Conservation (phyloP, 2,113 vertebrate genomes). For the Murina feae region DNA sequence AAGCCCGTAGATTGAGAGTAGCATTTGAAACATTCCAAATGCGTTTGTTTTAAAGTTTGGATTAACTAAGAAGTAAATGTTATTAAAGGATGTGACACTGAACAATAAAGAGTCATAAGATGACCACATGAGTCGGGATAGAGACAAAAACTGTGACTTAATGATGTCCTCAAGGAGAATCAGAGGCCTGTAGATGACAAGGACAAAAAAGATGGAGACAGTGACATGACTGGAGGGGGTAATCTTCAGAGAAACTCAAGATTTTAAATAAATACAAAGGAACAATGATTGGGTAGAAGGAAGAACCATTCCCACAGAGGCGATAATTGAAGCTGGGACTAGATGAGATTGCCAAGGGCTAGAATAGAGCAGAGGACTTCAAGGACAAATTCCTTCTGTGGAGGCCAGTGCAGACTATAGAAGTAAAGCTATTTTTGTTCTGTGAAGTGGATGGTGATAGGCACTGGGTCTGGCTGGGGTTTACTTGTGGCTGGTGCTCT, state of each 20-base stretch:
- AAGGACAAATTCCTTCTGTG: neutral
- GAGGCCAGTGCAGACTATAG: neutral
- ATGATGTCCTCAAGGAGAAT: slow-evolving; percentile 26
- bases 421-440: neutral
- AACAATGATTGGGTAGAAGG: slow-evolving; percentile 23
- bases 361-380: slow-evolving; percentile 11
- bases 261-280: slow-evolving; percentile 58
- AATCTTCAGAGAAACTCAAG: slow-evolving; percentile 49
- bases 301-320: slow-evolving; percentile 49
- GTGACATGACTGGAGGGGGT: neutral
- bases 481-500: neutral
- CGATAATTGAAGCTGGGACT: slow-evolving; percentile 54
- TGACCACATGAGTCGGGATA: neutral
- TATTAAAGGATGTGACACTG: neutral
- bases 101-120: neutral
- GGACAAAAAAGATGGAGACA: slow-evolving; percentile 8
- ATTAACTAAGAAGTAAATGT: neutral
- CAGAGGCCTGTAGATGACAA: neutral
- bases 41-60: neutral
- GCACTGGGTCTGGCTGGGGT: neutral
- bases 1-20: neutral
- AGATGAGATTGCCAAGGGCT: neutral
- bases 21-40: neutral
- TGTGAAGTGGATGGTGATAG: neutral
- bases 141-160: neutral